Evolutionary conservation across 2,797 vertebrate genomes (phyloP), one percentile per base, ranked within the genome.

Genomic region (Gadopsis marmoratus): DNA sequence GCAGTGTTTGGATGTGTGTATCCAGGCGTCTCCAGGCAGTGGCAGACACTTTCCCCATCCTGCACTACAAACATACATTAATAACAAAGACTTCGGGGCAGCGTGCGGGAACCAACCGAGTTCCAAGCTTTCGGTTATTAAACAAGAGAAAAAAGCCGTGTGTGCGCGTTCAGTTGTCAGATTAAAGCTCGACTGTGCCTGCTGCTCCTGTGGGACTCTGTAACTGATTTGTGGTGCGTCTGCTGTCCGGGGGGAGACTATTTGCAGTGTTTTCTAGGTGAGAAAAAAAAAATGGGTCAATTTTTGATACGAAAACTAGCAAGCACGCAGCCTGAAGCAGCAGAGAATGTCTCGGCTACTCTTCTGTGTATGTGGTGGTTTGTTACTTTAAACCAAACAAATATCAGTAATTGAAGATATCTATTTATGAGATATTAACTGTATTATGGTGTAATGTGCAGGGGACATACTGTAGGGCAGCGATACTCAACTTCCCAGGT

Each of bases 1-100:
- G 65, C 76, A 63, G 31, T 84, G 82, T 86, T 74, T 85, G 77
- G 82, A 23, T 76, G 10, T 79, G 61, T n/a, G 82, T 86, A 51
- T 80, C 77, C 67, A 73, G 63, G 75, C 78, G 69, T 86, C 65
- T 88, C 85, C 73, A 78, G 59, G 81, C 88, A 87, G 60, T 41
- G 71, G 64, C 66, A 71, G 67, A 82, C n/a, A 82, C 74, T 39
- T 59, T 74, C 63, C 35, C 43, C 55, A 10, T 67, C 59, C 66
- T 31, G 29, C 78, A 69, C 74, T 17, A 62, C 75, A 85, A 59
- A 78, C 82, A 77, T 47, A 41, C 72, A 81, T 26, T 48, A 7
- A 61, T 26, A 74, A 79, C 76, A 82, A 80, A 86, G 71, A 41
- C 70, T 39, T 76, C 70, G 71, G 67, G 56, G 73, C 51, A 48